These are phyloP conservation scores for Drosophila sp. DNA, from an alignment of 1,140 invertebrate genomes.

Conservation along the genomic window DNA sequence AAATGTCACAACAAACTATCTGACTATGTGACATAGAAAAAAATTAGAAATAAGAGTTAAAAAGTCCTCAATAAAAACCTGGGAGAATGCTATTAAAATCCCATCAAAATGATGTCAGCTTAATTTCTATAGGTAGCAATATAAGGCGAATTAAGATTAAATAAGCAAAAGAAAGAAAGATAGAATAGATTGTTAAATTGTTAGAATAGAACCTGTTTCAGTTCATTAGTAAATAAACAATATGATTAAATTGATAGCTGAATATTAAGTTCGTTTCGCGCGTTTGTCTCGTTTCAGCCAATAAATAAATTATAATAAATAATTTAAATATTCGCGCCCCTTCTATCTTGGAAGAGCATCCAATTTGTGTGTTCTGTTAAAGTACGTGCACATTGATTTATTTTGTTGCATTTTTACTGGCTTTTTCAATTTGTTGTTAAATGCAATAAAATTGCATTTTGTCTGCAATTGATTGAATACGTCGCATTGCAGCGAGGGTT, in stretches of 20 bases:
- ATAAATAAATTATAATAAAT: slow-evolving; percentile 11
- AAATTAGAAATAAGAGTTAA: not conserved
- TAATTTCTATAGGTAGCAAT: slow-evolving; percentile 14
- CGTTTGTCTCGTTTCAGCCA: slow-evolving; percentile 7
- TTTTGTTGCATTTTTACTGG: slow-evolving; percentile 49
- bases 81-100: not conserved
- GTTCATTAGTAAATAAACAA: slow-evolving; percentile 22
- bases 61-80: not conserved
- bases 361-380: not conserved
- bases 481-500: slow-evolving; percentile 46
- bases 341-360: slow-evolving; percentile 12
- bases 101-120: slow-evolving; percentile 11
- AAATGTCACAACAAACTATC: slow-evolving; percentile 30
- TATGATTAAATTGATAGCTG: slow-evolving; percentile 21
- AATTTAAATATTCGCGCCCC: no score
- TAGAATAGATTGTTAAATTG: not conserved
- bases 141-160: slow-evolving; percentile 16
- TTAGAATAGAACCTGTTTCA: slow-evolving; percentile 37
- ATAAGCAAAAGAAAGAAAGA: slow-evolving; percentile 6
- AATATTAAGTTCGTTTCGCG: slow-evolving; percentile 15
- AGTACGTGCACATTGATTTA: not conserved
- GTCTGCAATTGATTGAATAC: slow-evolving; percentile 79
- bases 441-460: slow-evolving; percentile 81
- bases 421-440: slow-evolving; percentile 82
- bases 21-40: slow-evolving; percentile 1